A percentile compares a stretch with the other conserved stretches of the same genome.
Conservation (phyloP, 2,113 vertebrate species). For the Rana temporaria region DNA sequence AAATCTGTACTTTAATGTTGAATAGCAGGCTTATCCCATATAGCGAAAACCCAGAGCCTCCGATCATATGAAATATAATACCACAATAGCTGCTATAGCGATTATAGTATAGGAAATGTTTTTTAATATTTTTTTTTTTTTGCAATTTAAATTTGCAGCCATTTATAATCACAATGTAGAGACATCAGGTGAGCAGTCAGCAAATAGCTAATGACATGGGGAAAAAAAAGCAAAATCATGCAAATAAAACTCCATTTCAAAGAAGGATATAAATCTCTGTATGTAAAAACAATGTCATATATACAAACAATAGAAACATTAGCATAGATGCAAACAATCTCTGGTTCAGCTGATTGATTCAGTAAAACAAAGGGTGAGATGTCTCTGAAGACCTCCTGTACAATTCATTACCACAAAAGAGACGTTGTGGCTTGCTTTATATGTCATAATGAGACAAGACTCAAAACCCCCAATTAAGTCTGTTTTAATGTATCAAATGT, state of each 20-base stretch:
- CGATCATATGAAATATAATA: no score
- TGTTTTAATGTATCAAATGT: constrained; percentile 42
- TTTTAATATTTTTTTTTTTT: no score
- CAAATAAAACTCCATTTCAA: not conserved
- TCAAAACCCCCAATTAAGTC: constrained; percentile 3
- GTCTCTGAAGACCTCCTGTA: constrained; percentile 7
- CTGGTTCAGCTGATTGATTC: constrained; percentile 8
- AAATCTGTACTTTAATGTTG: no score
- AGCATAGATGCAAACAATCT: not conserved
- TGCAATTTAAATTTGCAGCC: no score
- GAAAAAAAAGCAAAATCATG: not conserved
- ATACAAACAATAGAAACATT: constrained; percentile 13
- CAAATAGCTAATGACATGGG: not conserved
- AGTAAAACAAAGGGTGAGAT: constrained; percentile 21
- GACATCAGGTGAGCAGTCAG: constrained; percentile 2
- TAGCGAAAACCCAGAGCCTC: no score
- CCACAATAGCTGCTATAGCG: no score
- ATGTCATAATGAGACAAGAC: constrained; percentile 24
- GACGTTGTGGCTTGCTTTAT: constrained; percentile 4
- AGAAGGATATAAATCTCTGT: not conserved
- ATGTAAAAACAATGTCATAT: not conserved
- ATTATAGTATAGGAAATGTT: no score
- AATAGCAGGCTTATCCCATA: no score
- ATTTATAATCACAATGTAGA: not conserved
- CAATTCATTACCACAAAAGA: constrained; percentile 13